A percentile compares a stretch with the other conserved stretches of the same genome.
Conservation (phyloP, 1,140 invertebrate genomes). For the Panagrolaimus sp. region DNA sequence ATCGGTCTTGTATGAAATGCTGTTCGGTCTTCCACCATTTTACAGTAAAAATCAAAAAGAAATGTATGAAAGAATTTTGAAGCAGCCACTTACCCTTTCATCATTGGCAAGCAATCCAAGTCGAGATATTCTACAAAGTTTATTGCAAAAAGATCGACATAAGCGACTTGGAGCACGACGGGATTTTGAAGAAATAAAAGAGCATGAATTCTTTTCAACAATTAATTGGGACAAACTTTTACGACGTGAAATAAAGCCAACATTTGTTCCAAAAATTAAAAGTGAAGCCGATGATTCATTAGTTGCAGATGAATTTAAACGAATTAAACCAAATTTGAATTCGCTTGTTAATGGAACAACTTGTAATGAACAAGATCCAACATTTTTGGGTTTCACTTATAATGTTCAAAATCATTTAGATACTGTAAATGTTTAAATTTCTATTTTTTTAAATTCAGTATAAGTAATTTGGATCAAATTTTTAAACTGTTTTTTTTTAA, state of each 20-base stretch:
- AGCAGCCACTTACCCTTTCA: slow-evolving; percentile 81
- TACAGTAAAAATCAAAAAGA: slow-evolving; percentile 92
- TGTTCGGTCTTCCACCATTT: slow-evolving; percentile 88
- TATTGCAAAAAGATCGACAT: slow-evolving; percentile 82
- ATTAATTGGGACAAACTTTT: slow-evolving; percentile 82
- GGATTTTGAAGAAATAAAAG: slow-evolving; percentile 84
- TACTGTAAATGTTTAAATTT: too few species aligned
- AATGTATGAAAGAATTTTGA: slow-evolving; percentile 80
- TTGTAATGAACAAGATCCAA: slow-evolving; percentile 59
- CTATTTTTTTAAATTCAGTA: too few species aligned
- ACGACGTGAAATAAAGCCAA: slow-evolving; percentile 61
- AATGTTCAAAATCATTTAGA: neutral
- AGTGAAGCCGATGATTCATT: slow-evolving; percentile 73
- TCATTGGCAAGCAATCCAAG: slow-evolving; percentile 76
- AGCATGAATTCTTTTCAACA: slow-evolving; percentile 78
- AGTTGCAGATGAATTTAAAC: slow-evolving; percentile 61
- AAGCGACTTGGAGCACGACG: slow-evolving; percentile 75
- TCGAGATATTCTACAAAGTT: slow-evolving; percentile 73
- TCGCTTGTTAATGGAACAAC: slow-evolving; percentile 88
- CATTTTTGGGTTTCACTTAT: neutral
- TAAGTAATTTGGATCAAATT: too few species aligned
- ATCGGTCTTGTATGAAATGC: slow-evolving; percentile 70
- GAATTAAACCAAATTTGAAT: slow-evolving; percentile 83
- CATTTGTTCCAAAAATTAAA: slow-evolving; percentile 88
- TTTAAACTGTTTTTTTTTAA: too few species aligned